Evolutionary conservation across 2,888 invertebrate species (phyloP), one percentile per base, ranked within the genome.

Genomic region (Sicus ferrugineus): DNA sequence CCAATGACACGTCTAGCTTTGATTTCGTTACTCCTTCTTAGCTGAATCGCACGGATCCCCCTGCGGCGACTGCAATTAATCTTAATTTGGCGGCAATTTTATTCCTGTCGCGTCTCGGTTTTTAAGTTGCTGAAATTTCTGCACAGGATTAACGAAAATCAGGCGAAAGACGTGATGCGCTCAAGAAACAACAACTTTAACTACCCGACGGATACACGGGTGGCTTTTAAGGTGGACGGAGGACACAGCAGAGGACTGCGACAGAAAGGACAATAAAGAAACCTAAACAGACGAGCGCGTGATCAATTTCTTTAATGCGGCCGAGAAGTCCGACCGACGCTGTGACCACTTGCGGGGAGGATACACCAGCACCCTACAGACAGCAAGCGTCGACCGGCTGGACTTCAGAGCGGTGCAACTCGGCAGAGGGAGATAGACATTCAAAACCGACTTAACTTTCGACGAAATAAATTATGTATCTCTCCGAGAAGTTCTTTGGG

Each of bases 101-200:
- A 71, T 71, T 56, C 71, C 65, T 46, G 30, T 21, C 30, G 66
- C 66, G 38, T 71, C 48, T 19, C 31, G 26, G 34, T 62, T 70
- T 61, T 68, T 68, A 71, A 68, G 71, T 65, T 61, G 66, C 71
- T 65, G 30, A 30, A 73, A 74, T 73, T 66, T 66, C 64, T 56
- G 42, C 56, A 42, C 70, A 73, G 77, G 76, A 78, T 76, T 80
- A 77, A 75, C 77, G 76, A 79, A 80, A 80, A 80, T 77, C 79
- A 80, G 81, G 79, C 81, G 77, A 77, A 80, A 76, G 75, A 82
- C 81, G 81, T 82, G 81, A 78, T 77, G 76, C 79, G 70, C 70
- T 75, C 70, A 71, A 68, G 70, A 73, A 69, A 74, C 67, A 71
- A 73, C 68, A 70, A 59, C 58, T 63, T 68, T 59, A 63, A 67